phyloP scores from a whole-genome alignment of 2,113 vertebrate genomes.

The Plecturocebus donacophilus region DNA sequence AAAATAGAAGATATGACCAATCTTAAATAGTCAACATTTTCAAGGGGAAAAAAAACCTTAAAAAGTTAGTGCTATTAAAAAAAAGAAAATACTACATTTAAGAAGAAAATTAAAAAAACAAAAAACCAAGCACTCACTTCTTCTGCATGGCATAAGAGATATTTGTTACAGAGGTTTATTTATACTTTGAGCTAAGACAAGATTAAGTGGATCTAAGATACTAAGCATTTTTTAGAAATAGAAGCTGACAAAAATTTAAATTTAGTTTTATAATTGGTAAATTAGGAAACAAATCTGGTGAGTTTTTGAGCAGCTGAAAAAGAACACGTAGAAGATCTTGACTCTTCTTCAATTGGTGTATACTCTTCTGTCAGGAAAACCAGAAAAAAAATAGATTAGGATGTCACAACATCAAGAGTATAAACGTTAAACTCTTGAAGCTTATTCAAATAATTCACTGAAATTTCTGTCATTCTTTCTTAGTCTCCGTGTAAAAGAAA shows the following conservation, averaged over 20 bases:
- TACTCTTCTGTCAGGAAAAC: background rate
- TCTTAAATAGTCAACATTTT: background rate
- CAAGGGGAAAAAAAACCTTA: background rate
- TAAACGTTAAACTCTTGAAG: background rate
- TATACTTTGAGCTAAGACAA: background rate
- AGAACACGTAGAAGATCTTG: background rate
- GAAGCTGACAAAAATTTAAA: slow-evolving; percentile 10
- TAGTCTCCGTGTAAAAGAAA: background rate
- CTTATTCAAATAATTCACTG: background rate
- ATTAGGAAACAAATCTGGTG: slow-evolving; percentile 7
- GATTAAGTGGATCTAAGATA: slow-evolving; percentile 20
- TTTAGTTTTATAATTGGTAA: slow-evolving; percentile 25
- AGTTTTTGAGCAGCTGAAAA: slow-evolving; percentile 12
- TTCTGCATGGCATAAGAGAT: slow-evolving; percentile 14
- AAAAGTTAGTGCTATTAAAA: background rate
- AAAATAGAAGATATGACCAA: background rate
- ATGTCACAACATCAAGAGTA: slow-evolving; percentile 10
- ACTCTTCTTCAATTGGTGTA: background rate
- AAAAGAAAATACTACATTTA: background rate
- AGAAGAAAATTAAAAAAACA: background rate
- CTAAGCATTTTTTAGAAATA: slow-evolving; percentile 41
- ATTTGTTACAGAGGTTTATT: background rate
- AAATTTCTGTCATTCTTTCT: background rate
- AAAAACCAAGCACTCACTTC: background rate
- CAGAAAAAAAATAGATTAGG: background rate